Percentiles rank a stretch among this genome's conserved stretches.
These are phyloP conservation scores for Limnothrissa miodon DNA, from an alignment of 2,113 vertebrate species.

Conservation along the genomic window DNA sequence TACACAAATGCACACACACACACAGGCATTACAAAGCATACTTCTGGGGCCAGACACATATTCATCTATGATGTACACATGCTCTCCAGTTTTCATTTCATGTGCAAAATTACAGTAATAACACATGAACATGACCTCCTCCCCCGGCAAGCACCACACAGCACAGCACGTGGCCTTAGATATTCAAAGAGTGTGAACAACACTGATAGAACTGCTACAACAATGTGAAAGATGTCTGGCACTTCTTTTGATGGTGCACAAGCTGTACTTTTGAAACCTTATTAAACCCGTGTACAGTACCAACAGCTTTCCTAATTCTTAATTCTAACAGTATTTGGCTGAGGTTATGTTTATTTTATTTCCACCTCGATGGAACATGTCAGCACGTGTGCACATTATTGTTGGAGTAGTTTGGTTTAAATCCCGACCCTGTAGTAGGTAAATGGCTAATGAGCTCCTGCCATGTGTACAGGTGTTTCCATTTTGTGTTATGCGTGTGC, in stretches of 20 bases:
- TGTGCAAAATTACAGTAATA: conserved; percentile 3
- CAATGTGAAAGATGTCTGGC: not conserved
- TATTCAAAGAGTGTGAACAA: not conserved
- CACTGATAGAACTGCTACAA: not conserved
- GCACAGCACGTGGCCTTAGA: not conserved
- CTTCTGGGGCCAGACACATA: not conserved
- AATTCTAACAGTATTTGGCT: not conserved
- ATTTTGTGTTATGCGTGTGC: not conserved
- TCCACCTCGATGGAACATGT: not conserved
- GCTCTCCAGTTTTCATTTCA: not conserved
- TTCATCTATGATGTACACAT: not conserved
- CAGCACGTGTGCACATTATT: not conserved
- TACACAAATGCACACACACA: not conserved
- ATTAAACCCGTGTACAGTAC: not conserved
- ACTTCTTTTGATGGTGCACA: not conserved
- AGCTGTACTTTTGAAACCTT: not conserved
- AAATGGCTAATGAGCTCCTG: not conserved
- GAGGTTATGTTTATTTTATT: not conserved
- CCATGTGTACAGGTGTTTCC: not conserved
- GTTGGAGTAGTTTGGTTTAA: not conserved
- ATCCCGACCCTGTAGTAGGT: not conserved
- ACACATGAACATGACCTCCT: not conserved
- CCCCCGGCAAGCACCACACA: not conserved
- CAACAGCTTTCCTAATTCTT: not conserved
- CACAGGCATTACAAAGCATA: not conserved